Conservation (phyloP, 2,888 invertebrate species). For the Tuberolachnus salignus region DNA sequence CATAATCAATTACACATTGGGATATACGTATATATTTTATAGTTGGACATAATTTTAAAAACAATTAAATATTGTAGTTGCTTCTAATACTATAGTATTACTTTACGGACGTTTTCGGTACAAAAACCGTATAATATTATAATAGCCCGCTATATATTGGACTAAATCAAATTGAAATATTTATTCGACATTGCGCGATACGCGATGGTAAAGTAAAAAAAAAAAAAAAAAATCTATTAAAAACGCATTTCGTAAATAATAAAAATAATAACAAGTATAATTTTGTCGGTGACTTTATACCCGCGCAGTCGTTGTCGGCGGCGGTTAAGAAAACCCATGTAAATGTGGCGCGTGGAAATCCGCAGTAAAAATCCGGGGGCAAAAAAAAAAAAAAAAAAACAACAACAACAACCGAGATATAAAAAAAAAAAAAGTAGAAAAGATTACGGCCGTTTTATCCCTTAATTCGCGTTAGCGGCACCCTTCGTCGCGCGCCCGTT, state of each 20-base stretch:
- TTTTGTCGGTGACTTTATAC: neutral
- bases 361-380: neutral
- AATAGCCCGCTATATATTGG: too few relatives aligned
- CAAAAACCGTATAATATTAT: too few relatives aligned
- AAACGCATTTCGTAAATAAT: neutral
- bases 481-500: conserved; percentile 4
- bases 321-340: conserved; percentile 26
- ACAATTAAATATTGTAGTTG: too few relatives aligned
- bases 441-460: conserved; percentile 53
- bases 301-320: neutral
- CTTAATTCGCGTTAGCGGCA: conserved; percentile 46
- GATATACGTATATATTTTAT: too few relatives aligned
- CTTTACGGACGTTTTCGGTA: too few relatives aligned
- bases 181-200: too few relatives aligned
- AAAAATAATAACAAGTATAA: neutral
- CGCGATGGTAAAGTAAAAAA: neutral
- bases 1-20: too few relatives aligned
- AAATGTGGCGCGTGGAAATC: conserved; percentile 26
- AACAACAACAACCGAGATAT: neutral
- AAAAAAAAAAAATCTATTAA: conserved; percentile 2
- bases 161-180: too few relatives aligned
- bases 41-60: too few relatives aligned
- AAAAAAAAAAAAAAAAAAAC: conserved; percentile 22
- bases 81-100: too few relatives aligned
- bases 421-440: conserved; percentile 15